A percentile compares a stretch with the other conserved stretches of the same genome.
These are phyloP conservation scores for Melanostigma gelatinosum DNA, from an alignment of 2,113 vertebrate genomes.

Conservation along the genomic window DNA sequence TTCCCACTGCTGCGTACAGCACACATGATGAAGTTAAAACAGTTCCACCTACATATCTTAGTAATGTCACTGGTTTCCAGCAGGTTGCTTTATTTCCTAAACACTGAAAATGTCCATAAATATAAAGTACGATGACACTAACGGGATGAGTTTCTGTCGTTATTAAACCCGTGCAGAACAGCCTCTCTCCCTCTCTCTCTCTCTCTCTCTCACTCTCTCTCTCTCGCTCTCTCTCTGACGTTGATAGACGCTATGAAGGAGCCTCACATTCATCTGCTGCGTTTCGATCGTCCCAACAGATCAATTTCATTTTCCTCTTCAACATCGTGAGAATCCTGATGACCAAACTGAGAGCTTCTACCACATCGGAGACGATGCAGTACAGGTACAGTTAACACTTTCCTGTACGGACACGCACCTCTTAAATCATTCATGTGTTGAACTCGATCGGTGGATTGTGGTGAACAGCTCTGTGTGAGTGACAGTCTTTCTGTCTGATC, in stretches of 20 bases:
- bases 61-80: neutral
- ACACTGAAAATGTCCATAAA: neutral
- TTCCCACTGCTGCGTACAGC: too few relatives aligned
- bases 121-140: neutral
- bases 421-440: conserved; percentile 29
- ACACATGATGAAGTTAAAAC: too few relatives aligned
- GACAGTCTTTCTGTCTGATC: neutral
- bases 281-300: conserved; percentile 78
- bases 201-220: too few relatives aligned
- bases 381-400: conserved; percentile 69
- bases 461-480: neutral
- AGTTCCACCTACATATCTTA: neutral
- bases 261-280: neutral
- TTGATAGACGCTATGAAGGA: accelerated
- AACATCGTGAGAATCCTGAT: conserved; percentile 97
- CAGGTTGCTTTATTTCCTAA: neutral
- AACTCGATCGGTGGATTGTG: neutral
- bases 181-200: neutral
- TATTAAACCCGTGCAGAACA: neutral
- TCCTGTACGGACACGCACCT: neutral
- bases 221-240: neutral
- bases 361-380: conserved; percentile 94
- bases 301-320: conserved; percentile 97
- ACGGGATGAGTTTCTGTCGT: neutral
- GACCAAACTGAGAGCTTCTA: conserved; percentile 95